Percentiles rank a stretch among this genome's conserved stretches.
Conservation (phyloP, 2,113 vertebrate species). For the Calidris pugnax region DNA sequence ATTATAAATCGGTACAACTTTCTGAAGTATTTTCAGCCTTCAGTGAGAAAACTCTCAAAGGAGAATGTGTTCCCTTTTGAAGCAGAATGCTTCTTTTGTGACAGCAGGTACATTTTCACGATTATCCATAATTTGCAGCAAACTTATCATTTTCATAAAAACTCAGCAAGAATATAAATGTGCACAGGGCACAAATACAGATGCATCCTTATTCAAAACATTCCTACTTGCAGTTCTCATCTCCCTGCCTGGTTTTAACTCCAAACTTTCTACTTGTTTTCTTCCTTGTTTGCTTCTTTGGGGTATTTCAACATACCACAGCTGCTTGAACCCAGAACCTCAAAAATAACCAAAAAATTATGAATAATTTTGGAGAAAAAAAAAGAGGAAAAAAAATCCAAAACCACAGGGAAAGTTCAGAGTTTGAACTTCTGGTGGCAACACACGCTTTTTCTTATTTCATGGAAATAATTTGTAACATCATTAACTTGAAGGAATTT, state of each 20-base stretch:
- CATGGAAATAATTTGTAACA: background rate
- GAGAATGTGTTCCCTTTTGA: background rate
- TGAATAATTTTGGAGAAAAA: background rate
- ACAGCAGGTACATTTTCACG: background rate
- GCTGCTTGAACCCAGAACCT: background rate
- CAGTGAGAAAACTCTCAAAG: background rate
- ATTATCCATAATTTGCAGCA: conserved; percentile 29
- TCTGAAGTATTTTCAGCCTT: background rate
- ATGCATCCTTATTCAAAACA: background rate
- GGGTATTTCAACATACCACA: background rate
- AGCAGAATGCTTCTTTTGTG: background rate
- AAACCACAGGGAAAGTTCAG: background rate
- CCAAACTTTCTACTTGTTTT: background rate
- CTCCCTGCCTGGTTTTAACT: background rate
- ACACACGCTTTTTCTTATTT: background rate
- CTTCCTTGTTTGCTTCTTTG: background rate
- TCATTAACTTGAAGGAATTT: background rate
- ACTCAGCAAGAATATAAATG: background rate
- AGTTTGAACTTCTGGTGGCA: background rate
- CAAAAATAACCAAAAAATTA: background rate
- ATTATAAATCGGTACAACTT: background rate
- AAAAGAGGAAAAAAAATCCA: background rate
- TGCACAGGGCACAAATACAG: background rate
- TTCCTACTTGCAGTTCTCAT: background rate
- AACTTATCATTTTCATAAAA: conserved; percentile 10